Evolutionary conservation across 1,140 invertebrate species (phyloP).

Genomic region (Diorhabda elongata): DNA sequence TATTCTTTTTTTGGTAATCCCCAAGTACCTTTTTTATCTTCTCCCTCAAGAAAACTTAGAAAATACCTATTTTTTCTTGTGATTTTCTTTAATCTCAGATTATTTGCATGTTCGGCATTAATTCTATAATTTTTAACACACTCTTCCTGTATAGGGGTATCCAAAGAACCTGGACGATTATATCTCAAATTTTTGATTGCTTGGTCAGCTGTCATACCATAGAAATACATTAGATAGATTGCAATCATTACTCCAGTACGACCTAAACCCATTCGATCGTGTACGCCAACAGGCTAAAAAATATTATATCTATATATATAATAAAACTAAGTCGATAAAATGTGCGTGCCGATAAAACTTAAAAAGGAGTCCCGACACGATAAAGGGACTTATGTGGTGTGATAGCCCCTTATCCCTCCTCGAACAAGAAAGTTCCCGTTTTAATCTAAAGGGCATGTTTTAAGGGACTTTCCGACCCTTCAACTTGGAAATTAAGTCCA

Average conservation of each 20-base stretch:
- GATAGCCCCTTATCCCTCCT: too few species aligned
- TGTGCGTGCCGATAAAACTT: too few species aligned
- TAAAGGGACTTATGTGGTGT: too few species aligned
- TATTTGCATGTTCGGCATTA: slow-evolving; percentile 7
- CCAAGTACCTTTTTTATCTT: slow-evolving; percentile 11
- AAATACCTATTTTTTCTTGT: slow-evolving; percentile 9
- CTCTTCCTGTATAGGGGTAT: slow-evolving; percentile 12
- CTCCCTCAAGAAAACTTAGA: slow-evolving; percentile 3
- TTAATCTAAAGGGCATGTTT: too few species aligned
- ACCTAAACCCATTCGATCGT: slow-evolving; percentile 59
- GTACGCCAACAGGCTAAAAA: slow-evolving; percentile 58
- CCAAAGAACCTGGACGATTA: slow-evolving; percentile 49
- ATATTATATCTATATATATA: too few species aligned
- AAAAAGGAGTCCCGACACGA: too few species aligned
- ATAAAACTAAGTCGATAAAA: too few species aligned
- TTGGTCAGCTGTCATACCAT: slow-evolving; percentile 47
- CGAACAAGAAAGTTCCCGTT: too few species aligned
- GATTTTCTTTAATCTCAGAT: slow-evolving; percentile 10
- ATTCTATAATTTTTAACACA: slow-evolving; percentile 15
- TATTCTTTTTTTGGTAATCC: slow-evolving; percentile 9
- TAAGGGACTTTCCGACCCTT: too few species aligned
- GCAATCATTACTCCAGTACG: slow-evolving; percentile 61
- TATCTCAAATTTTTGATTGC: slow-evolving; percentile 49
- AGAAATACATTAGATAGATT: slow-evolving; percentile 58
- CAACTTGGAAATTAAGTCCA: too few species aligned